These are phyloP conservation scores for Prinia subflava DNA, from an alignment of 2,113 vertebrate genomes.

Conservation along the genomic window DNA sequence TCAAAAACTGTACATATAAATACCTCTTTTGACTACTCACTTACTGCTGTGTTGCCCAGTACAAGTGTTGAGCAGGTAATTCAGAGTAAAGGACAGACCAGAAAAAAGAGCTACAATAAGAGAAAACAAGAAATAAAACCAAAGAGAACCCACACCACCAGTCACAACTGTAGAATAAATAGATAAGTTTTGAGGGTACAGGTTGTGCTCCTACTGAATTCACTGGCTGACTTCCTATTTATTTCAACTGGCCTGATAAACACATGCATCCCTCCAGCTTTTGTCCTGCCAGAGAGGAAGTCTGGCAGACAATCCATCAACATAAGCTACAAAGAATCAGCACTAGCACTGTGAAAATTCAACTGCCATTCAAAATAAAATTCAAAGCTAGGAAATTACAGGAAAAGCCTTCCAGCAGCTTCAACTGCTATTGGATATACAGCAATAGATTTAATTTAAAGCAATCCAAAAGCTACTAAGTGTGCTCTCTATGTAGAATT, in stretches of 20 bases:
- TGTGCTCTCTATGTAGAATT: not conserved
- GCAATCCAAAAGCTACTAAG: not conserved
- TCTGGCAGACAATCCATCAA: conserved; percentile 40
- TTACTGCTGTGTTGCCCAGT: not conserved
- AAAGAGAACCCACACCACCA: not conserved
- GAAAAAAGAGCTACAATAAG: not conserved
- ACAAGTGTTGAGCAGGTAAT: not conserved
- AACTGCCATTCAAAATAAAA: conserved; percentile 22
- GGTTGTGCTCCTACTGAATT: not conserved
- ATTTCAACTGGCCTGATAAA: not conserved
- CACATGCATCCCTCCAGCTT: not conserved
- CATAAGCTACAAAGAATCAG: not conserved
- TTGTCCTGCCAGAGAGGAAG: not conserved
- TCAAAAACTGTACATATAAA: not conserved
- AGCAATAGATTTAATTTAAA: not conserved
- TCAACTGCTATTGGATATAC: not conserved
- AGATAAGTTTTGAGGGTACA: not conserved
- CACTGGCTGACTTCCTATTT: not conserved
- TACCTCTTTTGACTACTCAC: not conserved
- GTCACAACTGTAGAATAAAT: not conserved
- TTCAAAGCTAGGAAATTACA: conserved; percentile 15
- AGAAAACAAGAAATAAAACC: not conserved
- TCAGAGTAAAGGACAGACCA: rapidly evolving
- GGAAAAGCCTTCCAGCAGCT: not conserved
- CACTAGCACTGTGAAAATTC: not conserved